Evolutionary conservation across 2,113 vertebrate genomes (phyloP).

Genomic region (Xenopus borealis): DNA sequence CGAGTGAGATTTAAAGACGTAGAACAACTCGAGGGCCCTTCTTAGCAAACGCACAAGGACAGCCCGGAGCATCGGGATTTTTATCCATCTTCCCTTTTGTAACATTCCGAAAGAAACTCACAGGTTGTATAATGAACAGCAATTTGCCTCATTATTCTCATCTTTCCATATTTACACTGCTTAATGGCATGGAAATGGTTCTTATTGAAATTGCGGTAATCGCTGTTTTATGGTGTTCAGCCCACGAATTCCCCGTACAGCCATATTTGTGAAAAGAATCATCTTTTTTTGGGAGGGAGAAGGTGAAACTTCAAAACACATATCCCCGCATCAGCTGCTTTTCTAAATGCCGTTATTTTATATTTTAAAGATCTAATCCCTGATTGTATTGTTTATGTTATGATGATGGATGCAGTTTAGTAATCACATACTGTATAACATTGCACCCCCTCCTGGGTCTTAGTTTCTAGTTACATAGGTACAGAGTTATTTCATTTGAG

Average conservation of each 20-base stretch:
- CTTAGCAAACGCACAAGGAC: conserved; percentile 16
- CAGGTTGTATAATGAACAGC: conserved; percentile 20
- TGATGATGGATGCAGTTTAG: too few species aligned
- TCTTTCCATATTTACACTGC: conserved; percentile 10
- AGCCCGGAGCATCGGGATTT: conserved; percentile 33
- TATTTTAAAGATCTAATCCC: too few species aligned
- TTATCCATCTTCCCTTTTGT: neutral
- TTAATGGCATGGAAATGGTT: conserved; percentile 3
- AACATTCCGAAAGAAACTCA: too few species aligned
- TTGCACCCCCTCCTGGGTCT: too few species aligned
- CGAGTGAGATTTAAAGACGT: conserved; percentile 29
- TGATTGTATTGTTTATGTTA: too few species aligned
- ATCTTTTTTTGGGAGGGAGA: too few species aligned
- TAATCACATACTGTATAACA: too few species aligned
- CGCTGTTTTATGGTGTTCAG: neutral
- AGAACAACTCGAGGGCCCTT: conserved; percentile 28
- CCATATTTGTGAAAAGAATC: neutral
- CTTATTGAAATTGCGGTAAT: neutral
- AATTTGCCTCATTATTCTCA: conserved; percentile 9
- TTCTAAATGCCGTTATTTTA: too few species aligned
- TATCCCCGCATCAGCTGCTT: too few species aligned
- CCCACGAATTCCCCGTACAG: neutral
- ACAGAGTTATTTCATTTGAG: too few species aligned
- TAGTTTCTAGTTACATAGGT: too few species aligned
- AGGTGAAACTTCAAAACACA: too few species aligned